Base-by-base conservation (phyloP, 1,140 invertebrate species). In the Lethrus apterus region DNA sequence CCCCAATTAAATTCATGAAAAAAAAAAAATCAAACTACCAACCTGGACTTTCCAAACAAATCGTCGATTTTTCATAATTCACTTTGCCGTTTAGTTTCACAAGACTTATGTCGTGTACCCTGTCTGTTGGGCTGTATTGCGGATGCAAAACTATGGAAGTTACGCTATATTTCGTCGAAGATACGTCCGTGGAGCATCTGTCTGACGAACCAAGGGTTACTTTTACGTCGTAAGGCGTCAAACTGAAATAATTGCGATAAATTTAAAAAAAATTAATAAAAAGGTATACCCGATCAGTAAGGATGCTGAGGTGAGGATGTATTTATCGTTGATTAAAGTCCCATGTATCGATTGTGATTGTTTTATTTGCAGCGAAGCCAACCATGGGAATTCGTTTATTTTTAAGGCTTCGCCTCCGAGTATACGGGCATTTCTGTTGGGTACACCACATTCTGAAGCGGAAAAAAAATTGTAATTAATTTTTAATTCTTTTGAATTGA, bases 301-400 rank as follows among this genome's bases (percentile, higher is more conserved):
- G 14, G 19, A 21, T 15, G 35, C 35, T 19, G 35, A 38, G 4
- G 35, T 38, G 11, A 38, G n/a, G 2, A 38, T 21, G 18, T 38
- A 38, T 38, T 21, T 38, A 9, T 38, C 20, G 10, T 38, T 38
- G 9, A 38, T 38, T 38, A 38, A 20, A 38, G 15, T 38, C 1
- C 11, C 18, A 21, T 18, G 20, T 5, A 23, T 21, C 13, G 5
- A 5, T 38, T 38, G 15, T 4, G 13, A n/a, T 2, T 38, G 7
- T 3, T 3, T 36, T 7, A 19, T 20, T 21, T 38, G 35, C 8
- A 38, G 20, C n/a, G 20, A 20, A 21, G 35, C 2, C 24, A 23
- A n/a, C 35, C 35, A 38, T 34, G 35, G 35, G 17, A 38, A 38
- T 38, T 38, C 35, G 14, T 21, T 21, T 23, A 21, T 18, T 38